Base-by-base conservation (phyloP, 2,113 vertebrate genomes). In the Corythornis madagascariensis region DNA sequence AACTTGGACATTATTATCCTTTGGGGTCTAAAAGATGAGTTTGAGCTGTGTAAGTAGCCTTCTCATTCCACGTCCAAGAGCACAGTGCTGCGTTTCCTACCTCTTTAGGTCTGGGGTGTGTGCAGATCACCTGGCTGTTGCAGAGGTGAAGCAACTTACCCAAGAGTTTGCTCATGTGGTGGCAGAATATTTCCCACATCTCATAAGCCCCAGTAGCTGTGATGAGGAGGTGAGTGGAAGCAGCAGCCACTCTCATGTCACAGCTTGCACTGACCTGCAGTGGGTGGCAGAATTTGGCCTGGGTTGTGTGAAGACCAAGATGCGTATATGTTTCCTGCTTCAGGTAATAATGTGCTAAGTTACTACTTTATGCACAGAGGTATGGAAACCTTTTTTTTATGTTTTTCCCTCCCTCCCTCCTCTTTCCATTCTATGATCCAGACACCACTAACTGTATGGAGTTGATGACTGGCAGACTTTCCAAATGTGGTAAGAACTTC, bases 401-500 rank as follows among this genome's bases (percentile, higher is more conserved):
- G 93, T 94, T 94, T 96, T 93, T 97, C 96, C 97, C 96, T 96
- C 96, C 97, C 89, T 96, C 96, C 97, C 95, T 96, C 96, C 97
- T 97, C 90, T 98, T 97, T 97, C 97, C 97, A 15, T 96, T 97
- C 97, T 98, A 86, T 97, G 96, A 98, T 98, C 96, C 97, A 98
- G 98, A 98, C 98, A 97, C 97, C 96, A 98, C 98, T 98, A 98
- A 98, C 98, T 98, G 98, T 98, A 97, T 98, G 98, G 98, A 97
- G 90, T 97, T 97, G 98, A 98, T 98, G 98, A 98, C 98, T 98
- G 98, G 98, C 98, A 99, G 98, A 98, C 97, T 98, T 98, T 98
- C 98, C 97, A 99, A 98, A 96, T 98, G 98, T 98, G 99, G 99
- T 99, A 99, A 99, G 99, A 98, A 93, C 61, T 95, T 97, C 94